Conservation (phyloP, 2,113 vertebrate species). For the Podocnemis expansa region DNA sequence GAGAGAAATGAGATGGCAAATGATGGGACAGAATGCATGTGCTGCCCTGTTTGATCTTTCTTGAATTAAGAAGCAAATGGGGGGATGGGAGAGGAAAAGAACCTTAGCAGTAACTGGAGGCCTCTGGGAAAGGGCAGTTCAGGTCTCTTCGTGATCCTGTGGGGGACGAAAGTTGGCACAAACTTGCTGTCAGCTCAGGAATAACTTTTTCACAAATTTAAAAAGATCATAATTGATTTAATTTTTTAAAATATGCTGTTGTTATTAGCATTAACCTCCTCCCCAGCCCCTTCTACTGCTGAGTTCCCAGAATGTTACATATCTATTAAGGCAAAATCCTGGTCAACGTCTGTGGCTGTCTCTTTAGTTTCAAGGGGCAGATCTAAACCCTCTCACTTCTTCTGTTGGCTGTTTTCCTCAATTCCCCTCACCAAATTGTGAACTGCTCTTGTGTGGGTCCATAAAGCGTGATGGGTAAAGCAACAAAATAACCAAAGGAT, state of each 20-base stretch:
- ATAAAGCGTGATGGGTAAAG: neutral
- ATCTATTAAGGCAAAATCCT: neutral
- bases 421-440: neutral
- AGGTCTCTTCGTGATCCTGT: too few relatives aligned
- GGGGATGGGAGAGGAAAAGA: neutral
- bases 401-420: slow-evolving; percentile 12
- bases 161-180: too few relatives aligned
- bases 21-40: neutral
- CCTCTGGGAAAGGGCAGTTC: too few relatives aligned
- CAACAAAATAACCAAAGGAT: neutral
- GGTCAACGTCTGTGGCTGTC: too few relatives aligned
- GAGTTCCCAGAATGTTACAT: neutral
- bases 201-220: neutral
- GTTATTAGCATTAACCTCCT: neutral
- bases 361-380: too few relatives aligned
- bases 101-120: neutral
- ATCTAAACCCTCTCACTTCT: too few relatives aligned
- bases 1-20: too few relatives aligned
- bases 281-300: neutral
- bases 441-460: slow-evolving; percentile 3
- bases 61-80: neutral
- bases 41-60: neutral
- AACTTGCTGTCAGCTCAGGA: neutral
- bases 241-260: neutral
- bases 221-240: neutral